Evolutionary conservation across 2,797 vertebrate species (phyloP), one percentile per base, ranked within the genome.

Genomic region (Leucoraja ocellata): DNA sequence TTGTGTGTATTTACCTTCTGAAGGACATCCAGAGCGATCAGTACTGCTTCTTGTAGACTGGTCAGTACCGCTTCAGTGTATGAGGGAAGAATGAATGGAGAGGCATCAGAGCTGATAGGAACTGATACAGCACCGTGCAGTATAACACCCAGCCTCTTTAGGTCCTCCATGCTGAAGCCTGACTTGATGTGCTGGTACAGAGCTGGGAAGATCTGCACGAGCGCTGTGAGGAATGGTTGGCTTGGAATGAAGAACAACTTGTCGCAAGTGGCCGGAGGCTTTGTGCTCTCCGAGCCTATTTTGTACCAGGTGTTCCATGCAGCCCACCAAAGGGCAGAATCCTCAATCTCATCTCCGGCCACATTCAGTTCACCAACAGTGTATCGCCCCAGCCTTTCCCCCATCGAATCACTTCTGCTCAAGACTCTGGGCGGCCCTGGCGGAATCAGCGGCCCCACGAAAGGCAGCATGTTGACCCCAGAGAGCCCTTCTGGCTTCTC

Each of bases 241-340:
- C 99, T 99, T 79, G 99, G 99, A 95, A 99, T 98, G 93, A 99
- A 99, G 94, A 97, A 97, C 93, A 98, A 95, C 96, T 98, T 99
- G 95, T 99, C 98, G 83, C 96, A 96, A 93, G 96, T 95, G 94
- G 95, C 65, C 28, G 98, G 99, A 25, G 99, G 98, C 80, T 96
- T 97, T 14, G 99, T 99, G 96, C 98, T 98, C 94, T 99, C 99
- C 0, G 97, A 98, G 93, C 99, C 99, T n/a, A 98, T 98, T 93
- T 97, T 97, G 94, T 98, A 99, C 99, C 99, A 99, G 5, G 98
- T 98, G 95, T 98, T 99, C 99, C 99, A 99, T 0, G 98, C 99
- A 0, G 99, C 99, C 99, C 99, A 99, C 99, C 99, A 99, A 93
- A 99, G 96, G 65, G 98, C 97, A 1, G 97, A 96, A 95, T 99